These are phyloP conservation scores for Hozukius guyotensis DNA, from an alignment of 2,797 vertebrate species.

Conservation along the genomic window DNA sequence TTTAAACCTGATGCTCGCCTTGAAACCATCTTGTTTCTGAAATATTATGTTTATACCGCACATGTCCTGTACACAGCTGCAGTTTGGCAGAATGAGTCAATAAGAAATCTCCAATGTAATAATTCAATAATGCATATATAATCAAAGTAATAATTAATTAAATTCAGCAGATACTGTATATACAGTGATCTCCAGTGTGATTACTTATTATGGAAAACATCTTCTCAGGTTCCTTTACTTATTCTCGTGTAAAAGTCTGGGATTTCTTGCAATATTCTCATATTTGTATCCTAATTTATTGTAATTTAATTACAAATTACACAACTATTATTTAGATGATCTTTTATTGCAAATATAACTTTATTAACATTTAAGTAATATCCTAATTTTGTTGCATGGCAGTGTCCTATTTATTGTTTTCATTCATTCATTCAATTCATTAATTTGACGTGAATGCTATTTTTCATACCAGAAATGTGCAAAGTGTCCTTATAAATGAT, in stretches of 20 bases:
- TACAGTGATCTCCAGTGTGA: not conserved
- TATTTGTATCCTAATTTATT: not conserved
- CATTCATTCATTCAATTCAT: not conserved
- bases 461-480: not conserved
- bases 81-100: not conserved
- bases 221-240: not conserved
- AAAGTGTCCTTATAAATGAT: not conserved
- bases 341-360: not conserved
- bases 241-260: not conserved
- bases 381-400: not conserved
- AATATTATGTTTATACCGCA: not conserved
- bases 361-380: not conserved
- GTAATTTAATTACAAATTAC: not conserved
- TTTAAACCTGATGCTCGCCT: not conserved
- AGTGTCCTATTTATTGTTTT: not conserved
- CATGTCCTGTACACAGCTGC: not conserved
- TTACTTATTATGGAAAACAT: not conserved
- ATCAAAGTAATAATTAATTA: not conserved
- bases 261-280: not conserved
- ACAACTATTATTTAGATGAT: not conserved
- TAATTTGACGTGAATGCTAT: not conserved
- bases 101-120: not conserved
- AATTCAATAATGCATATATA: not conserved
- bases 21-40: not conserved
- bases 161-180: not conserved